Evolutionary conservation across 1,140 invertebrate species (phyloP), one percentile per base, ranked within the genome.

Genomic region (Aphaenogaster floridana): DNA sequence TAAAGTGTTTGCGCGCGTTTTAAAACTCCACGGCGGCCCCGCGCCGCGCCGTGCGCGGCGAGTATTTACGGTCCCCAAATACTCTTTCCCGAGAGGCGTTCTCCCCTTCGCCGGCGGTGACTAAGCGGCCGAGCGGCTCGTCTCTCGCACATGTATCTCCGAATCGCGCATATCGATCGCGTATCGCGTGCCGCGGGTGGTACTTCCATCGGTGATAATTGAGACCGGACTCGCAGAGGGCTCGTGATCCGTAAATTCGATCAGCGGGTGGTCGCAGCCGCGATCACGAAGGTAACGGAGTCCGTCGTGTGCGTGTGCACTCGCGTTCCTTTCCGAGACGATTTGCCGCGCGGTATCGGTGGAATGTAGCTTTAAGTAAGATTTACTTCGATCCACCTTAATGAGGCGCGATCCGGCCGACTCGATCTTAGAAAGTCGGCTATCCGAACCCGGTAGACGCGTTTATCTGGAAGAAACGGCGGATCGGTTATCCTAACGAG

Each of bases 21-120:
- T 89, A 91, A 91, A 71, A 76, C 68, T 36, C 42, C 13, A 48
- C 69, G 34, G n/a, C 28, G 28, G 68, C 28, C 15, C 34, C 13
- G 39, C 34, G 39, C 34, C 48, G 76, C 11, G 11, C 45, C 45
- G 68, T 86, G 74, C 63, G 28, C 79, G 61, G 1, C 36, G 61
- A 84, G 71, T 91, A 77, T 91, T 91, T 91, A 88, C 74, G 15
- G 66, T 87, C 48, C 63, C 85, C 90, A 91, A 91, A 91, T 88
- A 88, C 2, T 76, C 52, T 57, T 71, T 59, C 61, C 69, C 59
- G 17, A 79, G 63, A 78, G 34, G 17, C 52, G 52, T 81, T 63
- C 64, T 57, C 21, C 68, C 39, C 48, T 83, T 28, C 69, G 63
- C 74, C 36, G 42, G 42, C 57, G 72, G 42, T 90, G 89, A 90